Conservation (phyloP, 2,888 invertebrate genomes). For the Aleiodes testaceus region DNA sequence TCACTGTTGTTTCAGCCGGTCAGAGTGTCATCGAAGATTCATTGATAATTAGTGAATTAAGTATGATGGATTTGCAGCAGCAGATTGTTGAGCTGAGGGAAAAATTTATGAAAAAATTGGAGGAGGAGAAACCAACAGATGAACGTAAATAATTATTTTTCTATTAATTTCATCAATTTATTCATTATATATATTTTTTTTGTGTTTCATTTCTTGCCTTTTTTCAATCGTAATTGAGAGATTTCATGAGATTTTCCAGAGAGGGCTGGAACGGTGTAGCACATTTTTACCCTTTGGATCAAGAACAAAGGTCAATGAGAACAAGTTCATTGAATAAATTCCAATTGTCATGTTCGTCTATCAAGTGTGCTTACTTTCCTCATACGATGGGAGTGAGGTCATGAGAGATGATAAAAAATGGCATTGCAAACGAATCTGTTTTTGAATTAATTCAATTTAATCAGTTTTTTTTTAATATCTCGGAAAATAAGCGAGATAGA, state of each 20-base stretch:
- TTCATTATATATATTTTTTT: slow-evolving; percentile 2
- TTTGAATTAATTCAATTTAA: too few species aligned
- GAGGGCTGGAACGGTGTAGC: background rate
- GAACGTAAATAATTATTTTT: slow-evolving; percentile 54
- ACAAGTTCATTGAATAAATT: slow-evolving; percentile 24
- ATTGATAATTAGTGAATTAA: slow-evolving; percentile 41
- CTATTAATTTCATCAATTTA: background rate
- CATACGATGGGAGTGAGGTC: background rate
- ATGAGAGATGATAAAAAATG: slow-evolving; percentile 2
- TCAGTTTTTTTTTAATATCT: background rate
- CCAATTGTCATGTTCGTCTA: background rate
- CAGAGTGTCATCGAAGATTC: slow-evolving; percentile 56
- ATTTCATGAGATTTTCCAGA: slow-evolving; percentile 14
- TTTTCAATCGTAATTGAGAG: background rate
- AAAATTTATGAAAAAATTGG: slow-evolving; percentile 65
- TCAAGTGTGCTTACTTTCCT: slow-evolving; percentile 1
- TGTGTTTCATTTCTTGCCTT: background rate
- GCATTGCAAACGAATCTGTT: background rate
- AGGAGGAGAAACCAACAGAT: slow-evolving; percentile 64
- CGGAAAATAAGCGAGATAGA: too few species aligned
- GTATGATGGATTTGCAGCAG: slow-evolving; percentile 63
- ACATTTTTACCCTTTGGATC: slow-evolving; percentile 17
- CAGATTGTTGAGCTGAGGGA: slow-evolving; percentile 65
- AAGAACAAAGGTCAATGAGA: slow-evolving; percentile 47
- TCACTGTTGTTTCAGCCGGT: slow-evolving; percentile 54